Conservation (phyloP, 2,797 vertebrate genomes). For the Bradypus variegatus region DNA sequence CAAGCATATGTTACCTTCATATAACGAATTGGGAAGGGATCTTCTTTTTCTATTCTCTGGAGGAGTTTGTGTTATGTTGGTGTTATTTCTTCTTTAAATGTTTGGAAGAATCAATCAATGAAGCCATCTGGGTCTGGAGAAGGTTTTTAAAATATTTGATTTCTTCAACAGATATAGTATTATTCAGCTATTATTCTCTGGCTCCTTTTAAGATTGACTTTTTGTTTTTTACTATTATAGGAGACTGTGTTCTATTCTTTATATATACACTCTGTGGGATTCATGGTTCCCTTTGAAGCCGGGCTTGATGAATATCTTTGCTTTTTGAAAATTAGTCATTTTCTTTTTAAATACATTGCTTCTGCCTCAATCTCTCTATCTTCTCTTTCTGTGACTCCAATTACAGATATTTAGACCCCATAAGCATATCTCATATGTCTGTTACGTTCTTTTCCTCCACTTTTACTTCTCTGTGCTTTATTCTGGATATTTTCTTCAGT, state of each 20-base stretch:
- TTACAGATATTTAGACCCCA: neutral
- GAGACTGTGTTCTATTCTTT: neutral
- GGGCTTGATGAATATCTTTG: neutral
- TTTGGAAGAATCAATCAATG: conserved; percentile 41
- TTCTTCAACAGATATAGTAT: neutral
- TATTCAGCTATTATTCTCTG: neutral
- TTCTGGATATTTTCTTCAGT: conserved; percentile 4
- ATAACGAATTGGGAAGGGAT: conserved; percentile 13
- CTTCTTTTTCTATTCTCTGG: neutral
- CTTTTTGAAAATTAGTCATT: conserved; percentile 18
- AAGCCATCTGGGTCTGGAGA: conserved; percentile 16
- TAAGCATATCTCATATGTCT: neutral
- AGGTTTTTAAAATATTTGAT: conserved; percentile 22
- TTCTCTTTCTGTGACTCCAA: neutral
- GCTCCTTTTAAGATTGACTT: neutral
- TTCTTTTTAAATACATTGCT: conserved; percentile 21
- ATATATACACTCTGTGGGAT: neutral
- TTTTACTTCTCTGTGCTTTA: conserved; percentile 25
- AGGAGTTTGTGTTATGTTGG: conserved; percentile 42
- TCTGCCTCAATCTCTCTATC: neutral
- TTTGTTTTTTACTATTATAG: neutral
- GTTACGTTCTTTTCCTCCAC: neutral
- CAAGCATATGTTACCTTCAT: conserved; percentile 19
- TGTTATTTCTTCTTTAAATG: conserved; percentile 45
- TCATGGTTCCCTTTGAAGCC: neutral